Evolutionary conservation across 1,140 invertebrate genomes (phyloP).

Genomic region (Dryas iulia): DNA sequence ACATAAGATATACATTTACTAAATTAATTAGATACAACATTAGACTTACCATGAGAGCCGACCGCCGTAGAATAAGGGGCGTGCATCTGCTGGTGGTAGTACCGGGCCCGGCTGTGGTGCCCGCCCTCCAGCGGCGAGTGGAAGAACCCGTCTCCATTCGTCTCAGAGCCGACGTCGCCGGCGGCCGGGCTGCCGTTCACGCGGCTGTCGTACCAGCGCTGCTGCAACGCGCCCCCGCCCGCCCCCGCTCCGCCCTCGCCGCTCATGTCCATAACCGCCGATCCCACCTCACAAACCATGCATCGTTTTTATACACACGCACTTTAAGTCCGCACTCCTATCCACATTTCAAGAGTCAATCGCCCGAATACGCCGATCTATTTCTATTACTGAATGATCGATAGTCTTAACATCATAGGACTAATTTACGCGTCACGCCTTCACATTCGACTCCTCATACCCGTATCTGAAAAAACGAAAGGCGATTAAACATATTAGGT

Average conservation of each 20-base stretch:
- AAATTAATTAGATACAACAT: not conserved
- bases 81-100: slow-evolving; percentile 80
- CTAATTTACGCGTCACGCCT: slow-evolving; percentile 32
- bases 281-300: slow-evolving; percentile 74
- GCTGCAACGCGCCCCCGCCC: slow-evolving; percentile 67
- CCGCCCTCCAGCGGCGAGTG: slow-evolving; percentile 77
- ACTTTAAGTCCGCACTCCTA: slow-evolving; percentile 68
- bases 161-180: slow-evolving; percentile 61
- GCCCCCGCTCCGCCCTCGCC: slow-evolving; percentile 65
- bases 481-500: slow-evolving; percentile 10
- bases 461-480: slow-evolving; percentile 53
- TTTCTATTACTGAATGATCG: slow-evolving; percentile 18
- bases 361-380: slow-evolving; percentile 5
- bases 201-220: slow-evolving; percentile 78
- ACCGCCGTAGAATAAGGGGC: slow-evolving; percentile 76
- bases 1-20: too few species aligned
- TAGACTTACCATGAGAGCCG: slow-evolving; percentile 73
- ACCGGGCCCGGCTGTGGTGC: slow-evolving; percentile 75
- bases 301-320: slow-evolving; percentile 73
- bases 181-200: slow-evolving; percentile 76
- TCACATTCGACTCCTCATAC: slow-evolving; percentile 44
- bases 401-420: slow-evolving; percentile 47
- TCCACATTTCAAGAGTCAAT: slow-evolving; percentile 60
- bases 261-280: slow-evolving; percentile 77
- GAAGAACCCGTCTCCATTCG: slow-evolving; percentile 75